Evolutionary conservation across 2,113 vertebrate genomes (phyloP), one percentile per base, ranked within the genome.

Genomic region (Sapayoa aenigma): DNA sequence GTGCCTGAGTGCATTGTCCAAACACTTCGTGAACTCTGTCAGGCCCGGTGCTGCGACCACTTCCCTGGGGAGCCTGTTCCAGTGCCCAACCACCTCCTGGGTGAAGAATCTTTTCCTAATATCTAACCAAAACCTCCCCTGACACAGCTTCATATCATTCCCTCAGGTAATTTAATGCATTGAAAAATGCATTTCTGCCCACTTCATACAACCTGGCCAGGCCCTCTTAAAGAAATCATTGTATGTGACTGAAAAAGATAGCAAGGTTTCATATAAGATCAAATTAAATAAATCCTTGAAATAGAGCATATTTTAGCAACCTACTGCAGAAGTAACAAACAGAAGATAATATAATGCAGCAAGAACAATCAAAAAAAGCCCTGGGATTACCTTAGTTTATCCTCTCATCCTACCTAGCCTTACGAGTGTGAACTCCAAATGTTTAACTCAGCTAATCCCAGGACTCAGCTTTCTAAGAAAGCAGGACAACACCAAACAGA

Each of bases 21-120:
- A 47, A 62, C 2, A 5, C 21, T 22, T 47, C 21, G 53, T 19
- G 47, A 76, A 35, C 22, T 75, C 78, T 55, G 30, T 9, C 41
- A 68, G 41, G 7, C 4, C 69, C 28, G 31, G 14, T 27, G 49
- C 35, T 0, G 0, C 14, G 25, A 55, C 14, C 8, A 5, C 8
- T 11, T 6, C 47, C 31, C 31, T 42, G 18, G 25, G 27, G 35
- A 63, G 12, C 13, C 46, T 56, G 35, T 20, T 83, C 30, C 56
- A 76, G 25, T 16, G 63, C 14, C 35, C 3, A 4, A 3, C 3
- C 35, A 69, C 1, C 6, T 28, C 28, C 35, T 41, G n/a, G n/a
- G 41, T 49, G n/a, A 69, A 35, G 21, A 83, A 62, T 1, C 17
- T 49, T 28, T 13, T 16, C 35, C 55, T 37, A 3, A 69, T 49